Conservation (phyloP, 1,140 invertebrate genomes). For the Ephestia elutella region DNA sequence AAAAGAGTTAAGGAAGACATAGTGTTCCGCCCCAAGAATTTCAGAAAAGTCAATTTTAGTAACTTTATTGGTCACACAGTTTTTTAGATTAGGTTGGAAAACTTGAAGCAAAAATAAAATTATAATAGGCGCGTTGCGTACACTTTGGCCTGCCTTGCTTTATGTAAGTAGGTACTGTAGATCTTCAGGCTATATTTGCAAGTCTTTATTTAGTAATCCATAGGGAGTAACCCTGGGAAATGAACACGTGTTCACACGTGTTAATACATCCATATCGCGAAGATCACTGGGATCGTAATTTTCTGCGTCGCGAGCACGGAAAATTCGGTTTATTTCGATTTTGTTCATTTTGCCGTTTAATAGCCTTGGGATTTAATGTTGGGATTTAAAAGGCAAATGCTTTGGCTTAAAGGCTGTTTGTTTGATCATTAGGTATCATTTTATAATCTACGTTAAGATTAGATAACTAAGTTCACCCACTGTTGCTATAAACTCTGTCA, state of each 20-base stretch:
- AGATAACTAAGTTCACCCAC: too few relatives aligned
- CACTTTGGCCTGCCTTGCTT: too few relatives aligned
- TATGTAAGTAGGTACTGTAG: too few relatives aligned
- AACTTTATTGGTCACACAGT: too few relatives aligned
- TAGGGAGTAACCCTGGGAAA: background rate
- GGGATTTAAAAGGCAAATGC: background rate
- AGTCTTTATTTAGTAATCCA: background rate
- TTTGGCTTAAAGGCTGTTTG: background rate
- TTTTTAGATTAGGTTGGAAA: too few relatives aligned
- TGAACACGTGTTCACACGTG: constrained; percentile 17
- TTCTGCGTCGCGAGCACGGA: constrained; percentile 25
- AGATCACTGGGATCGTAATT: constrained; percentile 28
- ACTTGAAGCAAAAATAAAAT: too few relatives aligned
- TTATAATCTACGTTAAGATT: too few relatives aligned
- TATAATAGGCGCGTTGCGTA: background rate
- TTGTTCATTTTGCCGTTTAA: constrained; percentile 19
- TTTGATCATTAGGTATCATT: background rate
- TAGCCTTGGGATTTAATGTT: constrained; percentile 4
- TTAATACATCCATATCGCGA: constrained; percentile 20
- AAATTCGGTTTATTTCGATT: constrained; percentile 18
- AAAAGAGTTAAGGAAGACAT: too few relatives aligned
- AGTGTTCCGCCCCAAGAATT: too few relatives aligned
- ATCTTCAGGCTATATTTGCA: background rate
- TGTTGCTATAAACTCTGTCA: too few relatives aligned
- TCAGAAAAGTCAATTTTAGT: too few relatives aligned